Evolutionary conservation across 2,888 invertebrate species (phyloP).

Genomic region (Polydrusus tereticollis): DNA sequence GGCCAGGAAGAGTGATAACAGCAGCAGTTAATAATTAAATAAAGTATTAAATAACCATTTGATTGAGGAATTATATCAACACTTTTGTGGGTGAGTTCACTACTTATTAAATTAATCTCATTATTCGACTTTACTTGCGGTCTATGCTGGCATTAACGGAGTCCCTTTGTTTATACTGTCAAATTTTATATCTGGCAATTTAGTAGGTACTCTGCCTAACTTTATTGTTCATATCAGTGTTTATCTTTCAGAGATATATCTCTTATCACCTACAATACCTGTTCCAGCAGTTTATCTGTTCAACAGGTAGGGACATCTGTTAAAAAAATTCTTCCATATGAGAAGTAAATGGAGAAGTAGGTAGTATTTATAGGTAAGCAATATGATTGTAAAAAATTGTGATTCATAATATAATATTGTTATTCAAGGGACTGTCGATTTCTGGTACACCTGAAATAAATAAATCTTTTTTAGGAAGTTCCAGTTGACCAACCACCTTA

Average conservation of each 20-base stretch:
- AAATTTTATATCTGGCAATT: too few species aligned
- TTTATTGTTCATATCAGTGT: conserved; percentile 19
- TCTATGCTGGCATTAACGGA: neutral
- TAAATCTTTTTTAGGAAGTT: too few species aligned
- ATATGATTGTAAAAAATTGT: neutral
- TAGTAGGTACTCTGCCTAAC: neutral
- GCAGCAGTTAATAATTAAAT: neutral
- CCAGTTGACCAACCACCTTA: neutral
- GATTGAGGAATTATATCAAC: neutral
- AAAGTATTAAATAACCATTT: conserved; percentile 9
- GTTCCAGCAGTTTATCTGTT: conserved; percentile 5
- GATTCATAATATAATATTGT: neutral
- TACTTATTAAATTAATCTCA: neutral
- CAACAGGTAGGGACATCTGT: conserved; percentile 3
- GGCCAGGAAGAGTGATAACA: neutral
- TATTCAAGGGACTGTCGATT: too few species aligned
- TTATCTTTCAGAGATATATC: conserved; percentile 19
- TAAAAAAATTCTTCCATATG: conserved; percentile 8
- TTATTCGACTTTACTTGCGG: neutral
- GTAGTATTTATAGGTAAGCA: neutral
- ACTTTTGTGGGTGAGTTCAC: conserved; percentile 17
- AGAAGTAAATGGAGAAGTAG: neutral
- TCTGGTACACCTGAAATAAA: too few species aligned
- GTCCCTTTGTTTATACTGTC: neutral
- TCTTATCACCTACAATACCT: conserved; percentile 30